A percentile compares a stretch with the other conserved stretches of the same genome.
phyloP scores from a whole-genome alignment of 2,797 vertebrate genomes.

The Sardinella longiceps region DNA sequence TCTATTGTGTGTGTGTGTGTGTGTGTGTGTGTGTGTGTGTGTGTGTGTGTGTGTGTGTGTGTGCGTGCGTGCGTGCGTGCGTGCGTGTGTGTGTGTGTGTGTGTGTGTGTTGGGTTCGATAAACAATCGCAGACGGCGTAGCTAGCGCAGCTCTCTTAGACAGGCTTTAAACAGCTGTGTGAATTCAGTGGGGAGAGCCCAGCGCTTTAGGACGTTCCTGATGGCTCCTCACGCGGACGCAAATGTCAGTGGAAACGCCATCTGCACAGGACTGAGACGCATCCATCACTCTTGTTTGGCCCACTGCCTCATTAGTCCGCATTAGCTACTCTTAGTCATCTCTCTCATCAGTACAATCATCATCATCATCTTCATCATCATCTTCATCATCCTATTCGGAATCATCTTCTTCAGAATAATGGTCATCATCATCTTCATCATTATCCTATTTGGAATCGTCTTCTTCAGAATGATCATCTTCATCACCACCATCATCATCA shows the following conservation, averaged over 20 bases:
- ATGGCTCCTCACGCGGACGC: background rate
- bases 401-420: background rate
- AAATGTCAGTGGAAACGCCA: slow-evolving; percentile 1
- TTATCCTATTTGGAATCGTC: background rate
- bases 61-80: no score
- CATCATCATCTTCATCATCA: background rate
- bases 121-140: background rate
- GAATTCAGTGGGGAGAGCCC: background rate
- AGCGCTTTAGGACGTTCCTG: background rate
- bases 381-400: background rate
- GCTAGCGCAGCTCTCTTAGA: background rate
- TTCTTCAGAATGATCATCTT: background rate
- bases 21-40: background rate
- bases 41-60: no score
- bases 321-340: background rate
- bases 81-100: background rate
- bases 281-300: background rate
- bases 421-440: background rate
- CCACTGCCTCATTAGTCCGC: background rate
- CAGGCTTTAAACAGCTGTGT: slow-evolving; percentile 5
- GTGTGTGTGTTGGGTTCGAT: background rate
- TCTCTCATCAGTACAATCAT: background rate
- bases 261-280: background rate
- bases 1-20: background rate
- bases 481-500: no score